Evolutionary conservation across 2,113 vertebrate genomes (phyloP), one percentile per base, ranked within the genome.

Genomic region (Siniperca knerii): DNA sequence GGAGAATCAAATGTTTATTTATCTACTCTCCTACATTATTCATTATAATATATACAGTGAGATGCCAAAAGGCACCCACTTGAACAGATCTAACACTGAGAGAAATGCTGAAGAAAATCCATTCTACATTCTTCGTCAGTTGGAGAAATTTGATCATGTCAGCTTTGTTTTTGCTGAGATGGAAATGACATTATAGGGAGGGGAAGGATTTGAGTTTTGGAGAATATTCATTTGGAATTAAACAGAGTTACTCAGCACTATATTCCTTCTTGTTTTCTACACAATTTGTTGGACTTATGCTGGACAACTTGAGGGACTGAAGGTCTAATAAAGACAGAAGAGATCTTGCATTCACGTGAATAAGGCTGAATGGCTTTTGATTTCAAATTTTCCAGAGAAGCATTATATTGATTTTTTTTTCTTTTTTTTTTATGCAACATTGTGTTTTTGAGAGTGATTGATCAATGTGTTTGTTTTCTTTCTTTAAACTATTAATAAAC

Each of bases 391-490:
- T 11, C 54, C 60, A 75, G 23, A 74, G 29, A 74, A 40, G 37
- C 42, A 4, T 71, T 37, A 52, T n/a, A 78, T 79, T 72, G 77
- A 84, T 87, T 70, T 82, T 72, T 13, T 35, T 70, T 48, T 18
- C 46, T 46, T 76, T 75, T 16, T 35, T 55, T 44, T 35, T 68
- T 12, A 68, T 68, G 40, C 16, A 48, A 57, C 35, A 25, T 21
- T 68, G n/a, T 4, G 2, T 84, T 85, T 91, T 80, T 72, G 15
- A 78, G 64, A 79, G 37, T 79, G 72, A 81, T 84, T 79, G 85
- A 89, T 90, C 67, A 23, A 20, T 62, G 75, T 77, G 81, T 83
- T 91, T 75, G 69, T 77, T 88, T 74, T 62, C 77, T 85, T 79
- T 81, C 68, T 78, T 74, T 67, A 60, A 84, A 65, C 58, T 37